Evolutionary conservation across 2,113 vertebrate genomes (phyloP), one percentile per base, ranked within the genome.

Genomic region (Malurus melanocephalus): DNA sequence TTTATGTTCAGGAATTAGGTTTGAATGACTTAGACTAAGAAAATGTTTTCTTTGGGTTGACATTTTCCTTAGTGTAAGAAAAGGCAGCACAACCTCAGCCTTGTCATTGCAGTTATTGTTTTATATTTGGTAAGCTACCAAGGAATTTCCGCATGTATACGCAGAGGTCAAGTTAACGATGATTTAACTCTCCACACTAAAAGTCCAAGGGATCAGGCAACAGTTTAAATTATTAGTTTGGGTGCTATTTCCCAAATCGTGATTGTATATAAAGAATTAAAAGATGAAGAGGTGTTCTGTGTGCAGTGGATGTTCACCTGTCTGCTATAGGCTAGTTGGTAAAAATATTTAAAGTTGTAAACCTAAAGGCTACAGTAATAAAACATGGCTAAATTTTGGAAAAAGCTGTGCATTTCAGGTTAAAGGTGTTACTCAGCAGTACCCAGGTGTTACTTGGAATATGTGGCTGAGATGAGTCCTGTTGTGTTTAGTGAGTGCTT

Each of bases 51-150:
- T 56, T 72, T 74, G 0, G 1, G 33, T 53, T 81, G 46, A 14
- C 51, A 1, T 81, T 81, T 94, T 90, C 55, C 28, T 43, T 73
- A 56, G 15, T 16, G 4, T 51, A 81, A 80, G 86, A 65, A 73
- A 88, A 88, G 46, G 55, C 62, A 79, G 28, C 22, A 16, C 38
- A 78, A 43, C 40, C 57, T 79, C 11, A 71, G 71, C 48, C 43
- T 88, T 85, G 66, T 53, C 43, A 18, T 11, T 81, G 35, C 30
- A 46, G 40, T 88, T 90, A 40, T 24, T 92, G 82, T 72, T 94
- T 91, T 49, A 33, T 78, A 87, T 95, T 80, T 88, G 56, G 83
- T 75, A 55, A 79, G 46, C 38, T 88, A 87, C 74, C 42, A 81
- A 87, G 66, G 77, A 66, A 53, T 81, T 78, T 81, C 71, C 5